phyloP scores from a whole-genome alignment of 2,888 invertebrate species.

The Philaethria dido region DNA sequence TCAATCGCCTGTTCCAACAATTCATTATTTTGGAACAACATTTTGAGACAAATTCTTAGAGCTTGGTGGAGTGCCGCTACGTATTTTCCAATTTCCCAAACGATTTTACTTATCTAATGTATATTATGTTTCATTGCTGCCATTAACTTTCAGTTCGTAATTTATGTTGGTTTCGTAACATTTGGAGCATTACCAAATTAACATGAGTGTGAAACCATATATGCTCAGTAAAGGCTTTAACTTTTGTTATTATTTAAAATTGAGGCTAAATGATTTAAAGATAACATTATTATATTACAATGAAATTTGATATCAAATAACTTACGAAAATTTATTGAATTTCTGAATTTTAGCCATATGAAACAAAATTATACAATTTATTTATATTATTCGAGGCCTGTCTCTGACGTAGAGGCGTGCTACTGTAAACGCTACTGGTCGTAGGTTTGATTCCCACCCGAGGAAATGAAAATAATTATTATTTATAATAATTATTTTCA shows the following conservation, averaged over 20 bases:
- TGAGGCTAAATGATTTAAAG: too few relatives aligned
- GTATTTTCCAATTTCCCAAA: conserved; percentile 23
- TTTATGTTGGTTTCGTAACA: conserved; percentile 11
- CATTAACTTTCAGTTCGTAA: conserved; percentile 14
- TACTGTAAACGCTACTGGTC: too few relatives aligned
- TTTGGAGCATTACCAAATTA: conserved; percentile 10
- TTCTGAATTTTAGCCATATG: too few relatives aligned
- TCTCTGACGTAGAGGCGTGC: too few relatives aligned
- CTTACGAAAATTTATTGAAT: too few relatives aligned
- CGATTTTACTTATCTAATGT: conserved; percentile 21
- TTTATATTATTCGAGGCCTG: too few relatives aligned
- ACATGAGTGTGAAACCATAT: background rate
- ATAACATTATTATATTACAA: background rate
- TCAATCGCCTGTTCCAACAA: conserved; percentile 39
- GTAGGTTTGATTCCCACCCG: too few relatives aligned
- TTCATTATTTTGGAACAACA: conserved; percentile 38
- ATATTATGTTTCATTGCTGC: conserved; percentile 13
- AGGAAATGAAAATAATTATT: too few relatives aligned
- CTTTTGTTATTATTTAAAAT: background rate
- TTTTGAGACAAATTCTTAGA: conserved; percentile 18
- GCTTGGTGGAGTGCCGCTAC: conserved; percentile 3
- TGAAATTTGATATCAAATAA: too few relatives aligned
- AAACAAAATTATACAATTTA: too few relatives aligned
- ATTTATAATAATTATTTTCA: too few relatives aligned
- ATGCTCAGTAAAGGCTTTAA: background rate